Percentiles rank a stretch among this genome's conserved stretches.
phyloP scores from a whole-genome alignment of 2,888 invertebrate species.

The Tridacna crocea region DNA sequence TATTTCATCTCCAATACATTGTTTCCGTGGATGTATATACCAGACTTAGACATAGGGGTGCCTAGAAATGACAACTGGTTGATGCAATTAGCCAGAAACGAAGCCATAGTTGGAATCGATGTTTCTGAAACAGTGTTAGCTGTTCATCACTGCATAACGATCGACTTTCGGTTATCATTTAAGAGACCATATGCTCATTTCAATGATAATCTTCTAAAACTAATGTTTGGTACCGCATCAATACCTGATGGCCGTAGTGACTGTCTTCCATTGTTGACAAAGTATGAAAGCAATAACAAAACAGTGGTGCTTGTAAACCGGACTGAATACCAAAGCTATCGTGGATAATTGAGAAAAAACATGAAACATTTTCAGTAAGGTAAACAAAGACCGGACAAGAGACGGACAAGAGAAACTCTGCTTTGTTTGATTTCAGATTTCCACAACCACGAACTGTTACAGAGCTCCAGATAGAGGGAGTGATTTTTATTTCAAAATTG shows the following conservation, averaged over 20 bases:
- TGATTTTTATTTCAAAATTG: no score
- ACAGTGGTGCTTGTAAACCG: background rate
- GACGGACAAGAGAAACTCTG: no score
- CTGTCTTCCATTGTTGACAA: background rate
- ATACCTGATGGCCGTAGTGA: background rate
- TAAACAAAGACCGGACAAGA: no score
- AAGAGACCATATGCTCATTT: background rate
- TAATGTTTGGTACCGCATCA: background rate
- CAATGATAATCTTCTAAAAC: background rate
- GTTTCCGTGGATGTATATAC: conserved; percentile 42
- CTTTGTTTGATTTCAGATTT: no score
- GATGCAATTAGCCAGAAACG: conserved; percentile 25
- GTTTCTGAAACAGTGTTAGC: conserved; percentile 33
- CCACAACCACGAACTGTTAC: no score
- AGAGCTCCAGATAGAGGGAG: no score
- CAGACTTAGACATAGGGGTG: conserved; percentile 27
- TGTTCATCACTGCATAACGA: conserved; percentile 25
- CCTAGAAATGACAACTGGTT: conserved; percentile 40
- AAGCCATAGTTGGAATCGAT: conserved; percentile 27
- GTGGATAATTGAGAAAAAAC: background rate
- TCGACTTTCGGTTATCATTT: background rate
- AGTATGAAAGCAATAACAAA: background rate
- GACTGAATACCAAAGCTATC: background rate
- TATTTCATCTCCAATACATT: conserved; percentile 39
- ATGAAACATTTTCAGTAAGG: no score